Evolutionary conservation across 2,113 vertebrate species (phyloP).

Genomic region (Marmota flaviventris): DNA sequence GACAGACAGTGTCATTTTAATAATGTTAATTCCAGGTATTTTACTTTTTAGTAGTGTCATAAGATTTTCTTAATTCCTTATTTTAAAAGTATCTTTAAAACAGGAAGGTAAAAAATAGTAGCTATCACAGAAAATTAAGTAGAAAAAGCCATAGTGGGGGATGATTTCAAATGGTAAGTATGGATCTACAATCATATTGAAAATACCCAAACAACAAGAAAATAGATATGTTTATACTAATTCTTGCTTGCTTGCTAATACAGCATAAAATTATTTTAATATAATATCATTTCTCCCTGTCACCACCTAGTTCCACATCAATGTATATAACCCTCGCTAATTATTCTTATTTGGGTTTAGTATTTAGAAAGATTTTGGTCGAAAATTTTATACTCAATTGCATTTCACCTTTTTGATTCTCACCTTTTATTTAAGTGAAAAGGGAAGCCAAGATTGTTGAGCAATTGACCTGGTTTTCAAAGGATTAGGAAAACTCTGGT

Average conservation of each 20-base stretch:
- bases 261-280: background rate
- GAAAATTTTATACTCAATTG: background rate
- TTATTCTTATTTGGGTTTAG: background rate
- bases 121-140: conserved; percentile 22
- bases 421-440: background rate
- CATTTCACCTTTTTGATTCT: background rate
- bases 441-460: background rate
- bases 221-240: background rate
- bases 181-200: background rate
- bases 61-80: conserved; percentile 6
- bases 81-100: background rate
- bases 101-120: background rate
- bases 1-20: conserved; percentile 9
- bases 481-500: background rate
- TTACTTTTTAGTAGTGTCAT: conserved; percentile 5
- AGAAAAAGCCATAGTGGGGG: background rate
- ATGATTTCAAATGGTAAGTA: conserved; percentile 9
- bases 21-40: background rate
- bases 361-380: background rate
- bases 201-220: background rate
- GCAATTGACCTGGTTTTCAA: background rate
- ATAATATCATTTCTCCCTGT: rapidly evolving
- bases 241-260: background rate
- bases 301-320: background rate
- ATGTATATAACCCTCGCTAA: background rate